Evolutionary conservation across 1,140 invertebrate genomes (phyloP).

Genomic region (Portunus trituberculatus): DNA sequence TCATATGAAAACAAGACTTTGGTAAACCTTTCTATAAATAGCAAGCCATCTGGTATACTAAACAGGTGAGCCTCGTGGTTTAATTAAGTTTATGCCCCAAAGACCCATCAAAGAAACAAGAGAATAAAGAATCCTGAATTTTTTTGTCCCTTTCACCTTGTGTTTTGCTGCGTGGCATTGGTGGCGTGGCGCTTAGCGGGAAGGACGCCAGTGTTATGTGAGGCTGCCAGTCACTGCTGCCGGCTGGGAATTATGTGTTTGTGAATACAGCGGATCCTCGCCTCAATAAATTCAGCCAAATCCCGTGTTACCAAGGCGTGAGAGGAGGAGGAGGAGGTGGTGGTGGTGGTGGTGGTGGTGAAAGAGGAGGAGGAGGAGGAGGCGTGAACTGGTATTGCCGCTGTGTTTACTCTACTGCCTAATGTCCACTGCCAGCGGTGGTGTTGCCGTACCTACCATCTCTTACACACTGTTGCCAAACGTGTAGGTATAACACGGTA

Average conservation of each 20-base stretch:
- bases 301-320: not conserved
- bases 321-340: not conserved
- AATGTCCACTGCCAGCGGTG: not conserved
- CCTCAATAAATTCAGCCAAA: not conserved
- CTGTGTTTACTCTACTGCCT: not conserved
- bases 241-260: not conserved
- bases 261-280: not conserved
- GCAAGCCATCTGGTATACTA: too few species aligned
- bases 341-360: not conserved
- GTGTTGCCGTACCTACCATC: not conserved
- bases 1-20: too few species aligned
- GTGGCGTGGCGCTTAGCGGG: too few species aligned
- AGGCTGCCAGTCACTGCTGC: not conserved
- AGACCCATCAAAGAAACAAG: too few species aligned
- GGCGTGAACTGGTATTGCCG: too few species aligned
- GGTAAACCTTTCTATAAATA: too few species aligned
- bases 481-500: too few species aligned
- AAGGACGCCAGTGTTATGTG: too few species aligned
- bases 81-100: too few species aligned
- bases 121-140: not conserved
- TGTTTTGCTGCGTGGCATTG: not conserved
- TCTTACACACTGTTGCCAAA: not conserved
- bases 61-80: too few species aligned
- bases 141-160: not conserved
- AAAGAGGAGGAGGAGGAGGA: not conserved